phyloP scores from a whole-genome alignment of 2,888 invertebrate genomes.

The Macrophya annulata region DNA sequence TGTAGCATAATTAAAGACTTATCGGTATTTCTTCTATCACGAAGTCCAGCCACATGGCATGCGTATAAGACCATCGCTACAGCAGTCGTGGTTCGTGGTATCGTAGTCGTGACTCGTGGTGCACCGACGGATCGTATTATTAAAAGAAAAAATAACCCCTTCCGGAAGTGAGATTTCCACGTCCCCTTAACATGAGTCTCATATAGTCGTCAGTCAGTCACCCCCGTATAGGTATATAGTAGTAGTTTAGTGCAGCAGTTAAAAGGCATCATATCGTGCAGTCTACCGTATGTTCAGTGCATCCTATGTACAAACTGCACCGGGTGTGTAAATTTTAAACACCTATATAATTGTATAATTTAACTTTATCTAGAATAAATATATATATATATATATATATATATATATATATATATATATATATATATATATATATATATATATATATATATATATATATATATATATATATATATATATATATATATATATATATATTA shows the following conservation, averaged over 20 bases:
- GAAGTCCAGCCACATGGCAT: neutral
- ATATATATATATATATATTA: too few relatives aligned
- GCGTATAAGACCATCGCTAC: neutral
- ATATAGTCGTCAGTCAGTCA: neutral
- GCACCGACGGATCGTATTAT: conserved; percentile 2
- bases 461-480: too few relatives aligned
- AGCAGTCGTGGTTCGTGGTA: too few relatives aligned
- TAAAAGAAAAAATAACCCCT: neutral
- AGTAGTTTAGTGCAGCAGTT: conserved; percentile 10
- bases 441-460: too few relatives aligned
- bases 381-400: too few relatives aligned
- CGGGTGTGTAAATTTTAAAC: neutral
- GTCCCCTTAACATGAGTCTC: neutral
- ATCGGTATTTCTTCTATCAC: too few relatives aligned
- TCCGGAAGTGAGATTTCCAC: conserved; percentile 10
- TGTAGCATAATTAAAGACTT: too few relatives aligned
- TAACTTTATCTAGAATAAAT: too few relatives aligned
- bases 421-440: too few relatives aligned
- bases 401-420: too few relatives aligned
- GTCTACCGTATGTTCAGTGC: conserved; percentile 7
- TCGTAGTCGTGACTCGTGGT: neutral
- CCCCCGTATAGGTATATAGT: neutral
- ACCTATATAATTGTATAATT: neutral
- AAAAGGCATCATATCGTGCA: neutral
- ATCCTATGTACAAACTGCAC: neutral